Base-by-base conservation (phyloP, 2,113 vertebrate genomes). In the Dunckerocampus dactyliophorus region DNA sequence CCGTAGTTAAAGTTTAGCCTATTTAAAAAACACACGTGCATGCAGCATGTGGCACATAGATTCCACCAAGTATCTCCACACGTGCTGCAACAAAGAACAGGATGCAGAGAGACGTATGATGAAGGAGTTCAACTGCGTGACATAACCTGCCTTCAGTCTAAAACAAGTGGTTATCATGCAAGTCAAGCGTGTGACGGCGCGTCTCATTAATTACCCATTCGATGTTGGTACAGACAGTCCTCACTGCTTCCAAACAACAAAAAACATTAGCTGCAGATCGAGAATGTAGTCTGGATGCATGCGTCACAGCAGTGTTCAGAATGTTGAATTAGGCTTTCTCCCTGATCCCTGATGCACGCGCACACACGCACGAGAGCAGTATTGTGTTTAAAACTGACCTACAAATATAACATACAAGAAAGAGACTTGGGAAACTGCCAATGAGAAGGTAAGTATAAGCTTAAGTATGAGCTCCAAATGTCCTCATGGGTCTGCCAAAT, bases 391-490 rank as follows among this genome's bases (percentile, higher is more conserved):
- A 24, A 51, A 51, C 13, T 15, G 21, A 51, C 49, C 13, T 15
- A 24, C 20, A 21, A 20, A 20, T 12, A 22, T 8, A 15, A 15
- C 22, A 51, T 22, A 24, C 13, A 8, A 53, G 16, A 9, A 13
- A 14, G 14, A 43, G 11, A 53, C 8, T 53, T 16, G 16, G 51
- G 16, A 60, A 62, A 62, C 31, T 48, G 63, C 54, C 62, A 71
- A 55, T 62, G 52, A 60, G 51, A 67, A 56, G 55, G 56, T 50
- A 34, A 34, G 31, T 34, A 8, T 34, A 34, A 5, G 31, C 46
- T 46, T 63, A 60, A 63, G 58, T 63, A 54, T 8, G 34, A 31
- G 63, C 61, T 80, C 52, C 62, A 70, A 72, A 69, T 62, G 21
- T 48, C 19, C 8, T 24, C 9, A 1, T 11, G 28, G 43, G 66